A percentile compares a stretch with the other conserved stretches of the same genome.
phyloP scores from a whole-genome alignment of 2,797 vertebrate species.

The Pseudochromis fuscus region DNA sequence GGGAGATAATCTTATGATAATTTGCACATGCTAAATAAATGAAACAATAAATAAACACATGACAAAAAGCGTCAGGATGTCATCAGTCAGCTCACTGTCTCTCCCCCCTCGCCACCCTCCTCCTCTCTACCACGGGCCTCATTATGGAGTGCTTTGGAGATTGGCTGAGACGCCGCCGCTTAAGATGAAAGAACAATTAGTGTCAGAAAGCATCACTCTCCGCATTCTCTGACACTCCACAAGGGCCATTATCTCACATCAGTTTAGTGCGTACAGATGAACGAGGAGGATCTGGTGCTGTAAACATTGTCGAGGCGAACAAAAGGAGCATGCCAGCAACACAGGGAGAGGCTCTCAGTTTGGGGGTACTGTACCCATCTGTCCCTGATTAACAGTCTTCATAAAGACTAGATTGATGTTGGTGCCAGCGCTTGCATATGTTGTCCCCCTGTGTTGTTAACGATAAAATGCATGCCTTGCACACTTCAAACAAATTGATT shows the following conservation, averaged over 20 bases:
- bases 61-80: slow-evolving; percentile 41
- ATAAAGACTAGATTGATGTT: slow-evolving; percentile 18
- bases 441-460: background rate
- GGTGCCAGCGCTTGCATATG: slow-evolving; percentile 17
- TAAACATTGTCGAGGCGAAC: slow-evolving; percentile 41
- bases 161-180: slow-evolving; percentile 39
- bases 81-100: slow-evolving; percentile 43
- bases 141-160: slow-evolving; percentile 64
- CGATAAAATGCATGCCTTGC: slow-evolving; percentile 1
- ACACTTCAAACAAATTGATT: slow-evolving; percentile 1
- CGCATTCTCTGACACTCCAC: slow-evolving; percentile 42
- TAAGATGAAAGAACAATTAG: slow-evolving; percentile 75
- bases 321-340: slow-evolving; percentile 23
- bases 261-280: slow-evolving; percentile 45
- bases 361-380: slow-evolving; percentile 13
- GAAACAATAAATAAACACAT: slow-evolving; percentile 33
- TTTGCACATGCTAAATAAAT: slow-evolving; percentile 20
- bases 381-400: slow-evolving; percentile 19
- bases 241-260: slow-evolving; percentile 60
- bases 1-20: slow-evolving; percentile 45
- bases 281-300: slow-evolving; percentile 35
- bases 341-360: slow-evolving; percentile 1
- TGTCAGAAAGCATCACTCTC: slow-evolving; percentile 67
- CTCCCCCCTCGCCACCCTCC: background rate
- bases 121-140: slow-evolving; percentile 37